Percentiles rank a stretch among this genome's conserved stretches.
phyloP scores from a whole-genome alignment of 2,888 invertebrate species.

The Subacronicta megacephala region DNA sequence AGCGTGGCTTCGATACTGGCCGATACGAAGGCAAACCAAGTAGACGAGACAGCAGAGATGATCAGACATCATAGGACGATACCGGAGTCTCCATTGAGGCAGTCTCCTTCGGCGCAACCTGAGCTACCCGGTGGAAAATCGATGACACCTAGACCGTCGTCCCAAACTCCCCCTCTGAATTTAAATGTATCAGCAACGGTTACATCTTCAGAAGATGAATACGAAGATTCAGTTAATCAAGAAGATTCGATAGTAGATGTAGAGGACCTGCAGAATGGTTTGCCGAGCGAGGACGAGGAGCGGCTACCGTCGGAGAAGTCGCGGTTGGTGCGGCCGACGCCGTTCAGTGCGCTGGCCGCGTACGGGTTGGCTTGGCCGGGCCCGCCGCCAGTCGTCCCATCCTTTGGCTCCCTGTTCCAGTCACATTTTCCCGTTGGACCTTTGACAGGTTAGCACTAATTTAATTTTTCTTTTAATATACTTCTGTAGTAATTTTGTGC shows the following conservation, averaged over 20 bases:
- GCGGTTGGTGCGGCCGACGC: slow-evolving; percentile 92
- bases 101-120: slow-evolving; percentile 84
- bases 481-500: background rate
- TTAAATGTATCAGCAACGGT: slow-evolving; percentile 85
- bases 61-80: slow-evolving; percentile 87
- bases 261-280: slow-evolving; percentile 92
- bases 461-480: background rate
- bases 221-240: slow-evolving; percentile 92
- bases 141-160: slow-evolving; percentile 77
- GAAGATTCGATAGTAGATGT: slow-evolving; percentile 93
- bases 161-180: slow-evolving; percentile 85
- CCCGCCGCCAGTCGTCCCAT: slow-evolving; percentile 88
- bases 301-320: slow-evolving; percentile 74
- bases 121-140: slow-evolving; percentile 84
- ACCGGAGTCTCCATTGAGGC: slow-evolving; percentile 84
- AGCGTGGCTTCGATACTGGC: slow-evolving; percentile 96
- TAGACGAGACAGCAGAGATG: slow-evolving; percentile 83
- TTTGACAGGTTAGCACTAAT: slow-evolving; percentile 77
- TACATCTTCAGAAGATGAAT: slow-evolving; percentile 90
- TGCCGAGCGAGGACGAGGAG: slow-evolving; percentile 84
- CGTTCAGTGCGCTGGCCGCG: slow-evolving; percentile 92
- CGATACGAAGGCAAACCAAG: slow-evolving; percentile 92
- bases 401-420: slow-evolving; percentile 92
- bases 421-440: slow-evolving; percentile 90
- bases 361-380: slow-evolving; percentile 91